These are phyloP conservation scores for Diorhabda elongata DNA, from an alignment of 1,140 invertebrate species.

Conservation along the genomic window DNA sequence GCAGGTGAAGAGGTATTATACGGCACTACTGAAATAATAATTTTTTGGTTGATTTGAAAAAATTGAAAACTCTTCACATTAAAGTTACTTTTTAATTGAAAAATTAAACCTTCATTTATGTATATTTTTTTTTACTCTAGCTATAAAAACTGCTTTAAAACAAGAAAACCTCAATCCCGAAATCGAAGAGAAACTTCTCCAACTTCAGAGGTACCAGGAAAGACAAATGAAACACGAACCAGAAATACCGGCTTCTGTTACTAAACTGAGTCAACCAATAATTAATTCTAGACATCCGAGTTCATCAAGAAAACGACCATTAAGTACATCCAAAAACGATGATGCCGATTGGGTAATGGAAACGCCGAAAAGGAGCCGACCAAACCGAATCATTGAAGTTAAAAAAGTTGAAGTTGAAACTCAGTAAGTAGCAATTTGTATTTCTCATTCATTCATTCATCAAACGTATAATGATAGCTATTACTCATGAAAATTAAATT, in stretches of 20 bases:
- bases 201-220: constrained; percentile 82
- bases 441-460: too few species aligned
- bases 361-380: constrained; percentile 49
- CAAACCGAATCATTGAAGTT: constrained; percentile 30
- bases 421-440: constrained; percentile 31
- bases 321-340: constrained; percentile 43
- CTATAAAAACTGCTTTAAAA: constrained; percentile 77
- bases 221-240: constrained; percentile 64
- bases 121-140: constrained; percentile 47
- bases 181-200: constrained; percentile 86
- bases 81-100: too few species aligned
- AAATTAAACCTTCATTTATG: constrained; percentile 25
- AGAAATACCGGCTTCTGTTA: constrained; percentile 36
- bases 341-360: constrained; percentile 57
- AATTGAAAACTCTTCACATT: too few species aligned
- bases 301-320: constrained; percentile 37
- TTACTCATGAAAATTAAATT: too few species aligned
- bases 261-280: constrained; percentile 33
- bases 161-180: constrained; percentile 87
- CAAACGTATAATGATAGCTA: too few species aligned
- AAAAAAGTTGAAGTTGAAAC: constrained; percentile 32
- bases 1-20: too few species aligned
- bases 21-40: not conserved
- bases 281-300: constrained; percentile 23
- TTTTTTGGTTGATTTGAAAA: too few species aligned